Percentiles rank a stretch among this genome's conserved stretches.
Conservation (phyloP, 2,113 vertebrate genomes). For the Psophia crepitans region DNA sequence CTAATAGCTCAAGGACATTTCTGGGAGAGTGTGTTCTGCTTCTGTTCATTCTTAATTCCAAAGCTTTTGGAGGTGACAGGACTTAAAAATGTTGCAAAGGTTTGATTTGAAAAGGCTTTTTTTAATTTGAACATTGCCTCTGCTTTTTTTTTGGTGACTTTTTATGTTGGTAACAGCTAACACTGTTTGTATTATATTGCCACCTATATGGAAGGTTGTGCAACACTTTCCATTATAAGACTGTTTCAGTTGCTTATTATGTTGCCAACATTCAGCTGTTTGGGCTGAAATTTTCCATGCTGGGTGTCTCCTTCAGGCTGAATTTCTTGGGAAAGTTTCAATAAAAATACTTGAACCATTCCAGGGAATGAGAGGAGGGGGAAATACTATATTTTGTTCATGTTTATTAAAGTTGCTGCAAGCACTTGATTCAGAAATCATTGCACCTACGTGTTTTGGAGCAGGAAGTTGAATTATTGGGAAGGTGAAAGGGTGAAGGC, state of each 20-base stretch:
- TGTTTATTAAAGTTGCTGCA: slow-evolving; percentile 11
- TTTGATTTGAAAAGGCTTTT: neutral
- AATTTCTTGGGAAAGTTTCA: slow-evolving; percentile 65
- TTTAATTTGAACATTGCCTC: neutral
- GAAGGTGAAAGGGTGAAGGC: neutral
- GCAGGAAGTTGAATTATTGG: neutral
- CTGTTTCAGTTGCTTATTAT: slow-evolving; percentile 15
- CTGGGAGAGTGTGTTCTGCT: neutral
- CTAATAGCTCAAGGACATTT: neutral
- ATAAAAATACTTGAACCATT: slow-evolving; percentile 58
- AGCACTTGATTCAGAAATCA: slow-evolving; percentile 21
- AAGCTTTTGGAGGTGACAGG: neutral
- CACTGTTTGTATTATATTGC: neutral
- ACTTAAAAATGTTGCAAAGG: neutral
- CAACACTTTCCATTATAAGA: slow-evolving; percentile 58
- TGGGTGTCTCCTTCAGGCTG: slow-evolving; percentile 55
- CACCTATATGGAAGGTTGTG: slow-evolving; percentile 45
- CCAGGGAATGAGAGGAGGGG: slow-evolving; percentile 15
- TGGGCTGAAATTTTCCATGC: slow-evolving; percentile 59
- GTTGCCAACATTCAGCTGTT: slow-evolving; percentile 50
- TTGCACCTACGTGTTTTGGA: neutral
- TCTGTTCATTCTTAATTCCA: neutral
- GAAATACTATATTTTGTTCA: neutral
- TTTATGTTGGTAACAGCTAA: neutral
- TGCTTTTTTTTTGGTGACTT: neutral